Conservation (phyloP, 1,140 invertebrate species). For the Euura saliciscinereae region DNA sequence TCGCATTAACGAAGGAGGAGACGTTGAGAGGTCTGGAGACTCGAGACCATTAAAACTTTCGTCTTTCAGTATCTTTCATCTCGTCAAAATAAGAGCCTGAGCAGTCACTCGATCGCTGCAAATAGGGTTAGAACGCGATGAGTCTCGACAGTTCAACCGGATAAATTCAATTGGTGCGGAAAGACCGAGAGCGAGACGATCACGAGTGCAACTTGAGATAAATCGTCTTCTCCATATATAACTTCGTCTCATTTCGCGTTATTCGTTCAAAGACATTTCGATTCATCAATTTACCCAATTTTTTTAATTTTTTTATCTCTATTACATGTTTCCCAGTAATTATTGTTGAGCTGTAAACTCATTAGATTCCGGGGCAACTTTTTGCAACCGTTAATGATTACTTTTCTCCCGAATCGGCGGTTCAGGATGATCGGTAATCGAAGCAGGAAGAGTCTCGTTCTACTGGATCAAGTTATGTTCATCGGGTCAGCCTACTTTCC, state of each 20-base stretch:
- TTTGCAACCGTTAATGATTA: too few relatives aligned
- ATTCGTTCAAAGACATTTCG: too few relatives aligned
- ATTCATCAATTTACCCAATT: too few relatives aligned
- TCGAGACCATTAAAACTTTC: slow-evolving; percentile 4
- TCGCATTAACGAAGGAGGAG: not conserved
- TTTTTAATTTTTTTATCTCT: too few relatives aligned
- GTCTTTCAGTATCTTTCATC: not conserved
- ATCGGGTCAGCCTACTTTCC: not conserved
- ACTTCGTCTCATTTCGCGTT: too few relatives aligned
- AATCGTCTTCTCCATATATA: not conserved
- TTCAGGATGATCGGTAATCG: not conserved
- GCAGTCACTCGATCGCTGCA: not conserved
- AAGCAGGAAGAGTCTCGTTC: not conserved
- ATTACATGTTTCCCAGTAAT: too few relatives aligned
- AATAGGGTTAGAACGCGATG: not conserved
- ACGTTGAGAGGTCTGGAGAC: not conserved
- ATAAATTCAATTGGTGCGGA: not conserved
- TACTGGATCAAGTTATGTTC: not conserved
- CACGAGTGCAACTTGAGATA: not conserved
- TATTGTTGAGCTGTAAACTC: too few relatives aligned
- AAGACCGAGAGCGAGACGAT: not conserved
- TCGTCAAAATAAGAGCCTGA: not conserved
- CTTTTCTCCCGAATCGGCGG: too few relatives aligned
- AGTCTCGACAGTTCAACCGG: not conserved
- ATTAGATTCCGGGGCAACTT: too few relatives aligned